A percentile compares a stretch with the other conserved stretches of the same genome.
These are phyloP conservation scores for Oconnorella tubifera DNA, from an alignment of 2,888 invertebrate species.

Conservation along the genomic window DNA sequence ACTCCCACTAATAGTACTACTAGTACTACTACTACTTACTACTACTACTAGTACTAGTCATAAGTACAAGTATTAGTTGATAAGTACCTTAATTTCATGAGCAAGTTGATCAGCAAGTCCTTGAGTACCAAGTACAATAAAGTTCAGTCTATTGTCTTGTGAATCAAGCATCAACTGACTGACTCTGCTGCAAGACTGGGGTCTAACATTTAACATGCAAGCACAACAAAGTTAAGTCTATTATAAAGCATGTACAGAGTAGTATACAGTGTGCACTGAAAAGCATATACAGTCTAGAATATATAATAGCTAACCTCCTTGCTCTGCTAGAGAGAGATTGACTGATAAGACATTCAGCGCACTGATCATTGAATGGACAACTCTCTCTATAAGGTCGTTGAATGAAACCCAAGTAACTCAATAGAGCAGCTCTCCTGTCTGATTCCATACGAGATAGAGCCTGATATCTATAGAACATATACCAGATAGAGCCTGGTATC, in stretches of 20 bases:
- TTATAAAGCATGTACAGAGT: too few species aligned
- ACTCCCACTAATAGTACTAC: too few species aligned
- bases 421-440: conserved; percentile 87
- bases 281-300: too few species aligned
- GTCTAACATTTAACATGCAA: conserved; percentile 58
- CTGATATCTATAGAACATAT: conserved; percentile 70
- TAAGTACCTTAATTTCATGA: conserved; percentile 69
- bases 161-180: conserved; percentile 67
- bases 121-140: conserved; percentile 81
- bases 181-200: conserved; percentile 66
- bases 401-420: conserved; percentile 91
- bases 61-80: too few species aligned
- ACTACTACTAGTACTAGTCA: too few species aligned
- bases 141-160: conserved; percentile 73
- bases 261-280: too few species aligned
- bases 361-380: conserved; percentile 65
- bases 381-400: conserved; percentile 91
- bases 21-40: too few species aligned
- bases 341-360: conserved; percentile 63
- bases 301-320: conserved; percentile 60
- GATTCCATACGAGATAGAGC: conserved; percentile 89
- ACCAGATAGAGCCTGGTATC: conserved; percentile 88
- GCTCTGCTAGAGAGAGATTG: conserved; percentile 68
- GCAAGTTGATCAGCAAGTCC: conserved; percentile 82
- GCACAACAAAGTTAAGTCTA: too few species aligned